These are phyloP conservation scores for Enteromius unitaeniatus DNA, from an alignment of 2,797 vertebrate species.

Conservation along the genomic window DNA sequence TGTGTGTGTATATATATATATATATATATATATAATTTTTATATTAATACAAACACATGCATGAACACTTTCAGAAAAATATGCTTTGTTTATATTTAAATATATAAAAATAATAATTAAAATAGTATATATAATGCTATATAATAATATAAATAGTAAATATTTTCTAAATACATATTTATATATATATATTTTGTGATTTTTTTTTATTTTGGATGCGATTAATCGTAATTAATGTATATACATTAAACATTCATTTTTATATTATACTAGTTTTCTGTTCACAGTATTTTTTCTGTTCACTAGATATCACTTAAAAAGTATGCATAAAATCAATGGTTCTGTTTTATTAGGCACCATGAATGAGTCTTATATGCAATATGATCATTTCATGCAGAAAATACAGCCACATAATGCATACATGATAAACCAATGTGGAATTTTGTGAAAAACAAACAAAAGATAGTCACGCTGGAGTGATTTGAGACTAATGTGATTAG, in stretches of 20 bases:
- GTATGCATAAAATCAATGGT: not conserved
- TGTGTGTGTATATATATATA: no score
- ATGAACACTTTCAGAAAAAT: no score
- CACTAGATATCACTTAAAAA: not conserved
- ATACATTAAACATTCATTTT: not conserved
- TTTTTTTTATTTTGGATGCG: no score
- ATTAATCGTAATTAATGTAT: no score
- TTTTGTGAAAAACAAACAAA: conserved; percentile 26
- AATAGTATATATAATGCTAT: no score
- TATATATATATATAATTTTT: no score
- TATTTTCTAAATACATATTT: no score
- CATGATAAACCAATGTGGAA: not conserved
- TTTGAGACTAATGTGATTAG: conserved; percentile 48
- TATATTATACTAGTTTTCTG: not conserved
- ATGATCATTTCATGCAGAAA: not conserved
- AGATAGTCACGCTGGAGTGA: conserved; percentile 44
- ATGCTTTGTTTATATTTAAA: no score
- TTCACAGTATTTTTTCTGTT: not conserved
- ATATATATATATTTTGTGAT: no score
- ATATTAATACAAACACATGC: no score
- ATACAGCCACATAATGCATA: not conserved
- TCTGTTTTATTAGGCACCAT: not conserved
- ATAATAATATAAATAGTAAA: no score
- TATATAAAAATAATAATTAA: no score
- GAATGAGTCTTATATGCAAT: not conserved